Base-by-base conservation (phyloP, 2,888 invertebrate genomes). In the Calliopum simillimum region DNA sequence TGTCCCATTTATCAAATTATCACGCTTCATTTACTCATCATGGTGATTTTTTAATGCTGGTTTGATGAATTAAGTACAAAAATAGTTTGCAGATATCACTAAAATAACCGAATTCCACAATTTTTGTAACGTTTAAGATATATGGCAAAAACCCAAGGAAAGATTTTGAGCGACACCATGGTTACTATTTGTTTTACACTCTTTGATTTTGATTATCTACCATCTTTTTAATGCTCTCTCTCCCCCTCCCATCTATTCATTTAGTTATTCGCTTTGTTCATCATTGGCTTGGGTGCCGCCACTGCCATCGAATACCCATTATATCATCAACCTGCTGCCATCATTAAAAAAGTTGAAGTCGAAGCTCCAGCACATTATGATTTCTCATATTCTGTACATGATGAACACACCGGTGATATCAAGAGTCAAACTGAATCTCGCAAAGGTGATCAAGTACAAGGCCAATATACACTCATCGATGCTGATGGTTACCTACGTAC, bases 391-490 rank as follows among this genome's bases (percentile, higher is more conserved):
- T 84, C 86, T 16, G 88, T 88, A 25, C 86, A 82, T 70, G 88
- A 88, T 75, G 87, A 87, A 13, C 86, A 87, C 75, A 88, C 89
- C 75, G 89, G 89, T 16, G 89, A 89, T 77, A 81, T 86, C 67
- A 85, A 89, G 80, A 85, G 83, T 75, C 89, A 89, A 79, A 85
- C 86, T 51, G 89, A 89, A 81, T 83, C 87, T 2, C 87, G 89
- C 66, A 85, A 87, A 76, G 89, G 88, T 53, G 89, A 89, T 76
- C 82, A 85, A 71, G 88, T 89, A 19, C 87, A 88, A 65, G 89
- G 89, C 14, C 86, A 87, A 79, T 89, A 89, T 79, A 86, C 87
- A 11, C 80, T 89, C 56, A 81, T 89, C 73, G 89, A 89, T 78
- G 80, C 89, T 73, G 89, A 89, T 81, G 89, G 89, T 44, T 87